Conservation (phyloP, 1,140 invertebrate species). For the Drosophila sp. region DNA sequence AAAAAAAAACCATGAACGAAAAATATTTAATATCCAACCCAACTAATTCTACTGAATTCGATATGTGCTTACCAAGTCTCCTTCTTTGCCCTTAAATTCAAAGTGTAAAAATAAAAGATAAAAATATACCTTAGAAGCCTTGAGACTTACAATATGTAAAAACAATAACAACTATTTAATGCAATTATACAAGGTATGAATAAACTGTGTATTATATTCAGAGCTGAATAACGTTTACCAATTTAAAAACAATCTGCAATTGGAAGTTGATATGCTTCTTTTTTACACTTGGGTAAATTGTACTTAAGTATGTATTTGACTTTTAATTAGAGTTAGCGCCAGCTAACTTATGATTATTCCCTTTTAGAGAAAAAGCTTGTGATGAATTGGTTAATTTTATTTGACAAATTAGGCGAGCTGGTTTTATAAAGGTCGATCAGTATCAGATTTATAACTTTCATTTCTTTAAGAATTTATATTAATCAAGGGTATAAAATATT, state of each 20-base stretch:
- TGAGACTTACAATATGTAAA: slow-evolving; percentile 78
- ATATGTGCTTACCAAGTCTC: slow-evolving; percentile 35
- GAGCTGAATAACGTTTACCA: slow-evolving; percentile 12
- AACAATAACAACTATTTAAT: slow-evolving; percentile 76
- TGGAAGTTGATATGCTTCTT: background rate
- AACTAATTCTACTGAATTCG: slow-evolving; percentile 9
- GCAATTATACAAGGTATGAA: slow-evolving; percentile 69
- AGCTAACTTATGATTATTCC: too few species aligned
- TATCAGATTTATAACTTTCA: too few species aligned
- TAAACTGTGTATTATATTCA: slow-evolving; percentile 75
- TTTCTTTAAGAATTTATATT: too few species aligned
- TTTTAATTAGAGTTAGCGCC: too few species aligned
- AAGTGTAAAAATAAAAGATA: slow-evolving; percentile 45
- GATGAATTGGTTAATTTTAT: too few species aligned
- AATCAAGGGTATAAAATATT: too few species aligned
- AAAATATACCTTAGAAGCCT: slow-evolving; percentile 52
- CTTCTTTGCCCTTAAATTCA: slow-evolving; percentile 28
- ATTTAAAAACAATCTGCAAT: background rate
- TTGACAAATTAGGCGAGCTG: too few species aligned
- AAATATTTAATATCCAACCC: slow-evolving; percentile 8
- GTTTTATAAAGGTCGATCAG: too few species aligned
- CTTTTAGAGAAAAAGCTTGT: too few species aligned
- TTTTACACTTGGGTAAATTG: too few species aligned
- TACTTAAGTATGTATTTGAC: too few species aligned
- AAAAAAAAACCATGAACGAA: background rate